Percentiles rank a stretch among this genome's conserved stretches.
These are phyloP conservation scores for Beroe forskalii DNA, from an alignment of 37 sponge, comb jelly and placozoan species.

Conservation along the genomic window DNA sequence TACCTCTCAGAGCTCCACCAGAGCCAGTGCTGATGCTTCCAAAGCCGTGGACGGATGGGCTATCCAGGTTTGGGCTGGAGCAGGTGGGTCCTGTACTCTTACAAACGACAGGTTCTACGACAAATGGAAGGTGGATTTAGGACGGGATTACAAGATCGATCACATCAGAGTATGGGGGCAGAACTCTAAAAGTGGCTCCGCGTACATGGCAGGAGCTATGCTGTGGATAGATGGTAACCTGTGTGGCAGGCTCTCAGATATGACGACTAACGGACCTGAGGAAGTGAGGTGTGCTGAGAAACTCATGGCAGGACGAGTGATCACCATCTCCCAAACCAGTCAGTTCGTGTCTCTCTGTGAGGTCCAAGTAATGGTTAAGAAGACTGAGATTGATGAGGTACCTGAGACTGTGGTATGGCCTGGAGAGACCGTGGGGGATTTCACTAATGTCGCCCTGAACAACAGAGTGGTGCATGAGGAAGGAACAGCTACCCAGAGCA, in stretches of 20 bases:
- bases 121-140: constrained; percentile 35
- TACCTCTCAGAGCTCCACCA: background rate
- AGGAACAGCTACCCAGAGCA: background rate
- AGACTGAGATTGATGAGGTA: background rate
- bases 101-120: background rate
- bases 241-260: background rate
- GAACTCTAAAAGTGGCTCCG: background rate
- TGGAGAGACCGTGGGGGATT: constrained; percentile 11
- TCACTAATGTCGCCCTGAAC: constrained; percentile 30
- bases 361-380: constrained; percentile 58
- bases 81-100: background rate
- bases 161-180: background rate
- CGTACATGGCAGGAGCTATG: background rate
- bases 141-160: constrained; percentile 52
- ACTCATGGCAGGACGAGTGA: background rate
- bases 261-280: constrained; percentile 18
- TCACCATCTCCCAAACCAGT: background rate
- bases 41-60: constrained; percentile 47
- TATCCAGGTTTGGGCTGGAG: constrained; percentile 2
- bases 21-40: background rate
- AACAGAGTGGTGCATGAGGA: background rate
- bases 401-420: background rate
- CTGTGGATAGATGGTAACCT: background rate
- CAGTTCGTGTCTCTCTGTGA: constrained; percentile 6
- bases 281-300: background rate